Evolutionary conservation across 2,113 vertebrate species (phyloP), one percentile per base, ranked within the genome.

Genomic region (Hippocampus mohnikei): DNA sequence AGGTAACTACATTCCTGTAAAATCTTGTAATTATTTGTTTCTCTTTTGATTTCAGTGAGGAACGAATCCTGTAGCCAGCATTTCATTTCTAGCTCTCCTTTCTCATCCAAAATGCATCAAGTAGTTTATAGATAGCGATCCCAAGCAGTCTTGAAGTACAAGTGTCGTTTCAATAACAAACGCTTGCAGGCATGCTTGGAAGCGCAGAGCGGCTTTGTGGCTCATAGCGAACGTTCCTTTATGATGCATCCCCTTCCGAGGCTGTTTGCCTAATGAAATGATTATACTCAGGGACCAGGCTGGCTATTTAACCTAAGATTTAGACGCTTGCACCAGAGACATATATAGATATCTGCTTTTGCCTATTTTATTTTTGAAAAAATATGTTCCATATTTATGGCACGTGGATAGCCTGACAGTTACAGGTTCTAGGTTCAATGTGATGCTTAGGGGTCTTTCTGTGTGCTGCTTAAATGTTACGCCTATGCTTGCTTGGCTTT

Each of bases 131-230:
- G 93, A 94, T 93, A 91, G 91, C 92, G 91, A 82, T 94, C 94
- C 93, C 90, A 89, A 92, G 94, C 90, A 92, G 93, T 92, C 90
- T 91, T 92, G 92, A 93, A 92, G 91, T 93, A 94, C 93, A 93
- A 94, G 95, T 94, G 95, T 95, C 93, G 95, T 94, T 97, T 95
- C 96, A 98, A 97, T 96, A 97, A 95, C 94, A 93, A 92, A 93
- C 92, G 92, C 94, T 95, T 94, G 94, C 92, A 90, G 94, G 93
- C 93, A 95, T 91, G 93, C 95, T 94, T 94, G 93, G 93, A 92
- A 94, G 94, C 92, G 93, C 89, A 89, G 95, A 95, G 95, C 94
- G 96, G 94, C 94, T 92, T 90, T 77, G 80, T 90, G 91, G 93
- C 91, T 95, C 92, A 92, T 92, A 93, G 95, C 93, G 96, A 98